phyloP scores from a whole-genome alignment of 2,113 vertebrate species.

The Coptodon rendalli region DNA sequence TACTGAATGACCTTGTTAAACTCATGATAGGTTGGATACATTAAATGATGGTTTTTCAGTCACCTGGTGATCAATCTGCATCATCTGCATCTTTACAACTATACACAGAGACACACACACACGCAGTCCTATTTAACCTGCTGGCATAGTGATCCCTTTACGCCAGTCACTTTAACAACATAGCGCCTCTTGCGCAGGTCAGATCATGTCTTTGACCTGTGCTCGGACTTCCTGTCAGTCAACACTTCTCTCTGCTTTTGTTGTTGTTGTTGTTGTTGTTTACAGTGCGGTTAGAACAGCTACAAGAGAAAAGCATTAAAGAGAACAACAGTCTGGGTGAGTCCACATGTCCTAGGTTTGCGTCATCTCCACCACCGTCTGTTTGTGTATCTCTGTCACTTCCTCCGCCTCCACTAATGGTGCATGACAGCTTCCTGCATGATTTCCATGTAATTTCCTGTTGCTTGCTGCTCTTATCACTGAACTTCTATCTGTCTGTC shows the following conservation, averaged over 20 bases:
- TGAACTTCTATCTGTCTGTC: slow-evolving; percentile 8
- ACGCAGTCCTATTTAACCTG: not conserved
- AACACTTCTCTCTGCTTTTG: slow-evolving; percentile 18
- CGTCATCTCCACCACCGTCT: not conserved
- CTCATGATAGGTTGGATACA: not conserved
- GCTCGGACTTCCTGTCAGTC: not conserved
- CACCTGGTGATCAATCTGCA: not conserved
- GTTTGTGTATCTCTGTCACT: not conserved
- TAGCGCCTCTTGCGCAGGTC: not conserved
- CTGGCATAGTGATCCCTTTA: not conserved
- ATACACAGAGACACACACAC: not conserved
- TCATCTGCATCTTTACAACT: not conserved
- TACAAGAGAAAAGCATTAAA: slow-evolving; percentile 97
- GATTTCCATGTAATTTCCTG: not conserved
- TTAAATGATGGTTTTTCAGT: not conserved
- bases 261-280: slow-evolving; percentile 70
- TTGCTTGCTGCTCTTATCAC: not conserved
- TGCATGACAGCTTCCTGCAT: slow-evolving; percentile 52
- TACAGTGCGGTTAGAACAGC: slow-evolving; percentile 97
- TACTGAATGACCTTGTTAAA: not conserved
- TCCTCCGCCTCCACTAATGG: slow-evolving; percentile 20
- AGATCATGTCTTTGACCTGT: not conserved
- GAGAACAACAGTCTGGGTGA: slow-evolving; percentile 97
- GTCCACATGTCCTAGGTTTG: slow-evolving; percentile 54
- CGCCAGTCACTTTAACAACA: not conserved